Conservation (phyloP, 2,113 vertebrate genomes). For the Chinchilla lanigera region DNA sequence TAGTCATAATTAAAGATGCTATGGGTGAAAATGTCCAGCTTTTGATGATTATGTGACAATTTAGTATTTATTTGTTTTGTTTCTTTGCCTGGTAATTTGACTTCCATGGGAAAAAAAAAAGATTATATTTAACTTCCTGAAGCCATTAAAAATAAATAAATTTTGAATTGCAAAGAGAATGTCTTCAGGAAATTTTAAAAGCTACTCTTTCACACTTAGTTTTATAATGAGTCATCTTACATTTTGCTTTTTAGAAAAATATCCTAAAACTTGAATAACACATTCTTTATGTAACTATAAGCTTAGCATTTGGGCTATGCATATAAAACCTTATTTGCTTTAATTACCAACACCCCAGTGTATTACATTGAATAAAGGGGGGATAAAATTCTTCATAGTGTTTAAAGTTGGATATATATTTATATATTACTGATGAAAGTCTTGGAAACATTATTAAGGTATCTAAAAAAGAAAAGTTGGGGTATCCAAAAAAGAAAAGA, state of each 20-base stretch:
- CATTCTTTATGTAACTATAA: neutral
- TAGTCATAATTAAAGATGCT: neutral
- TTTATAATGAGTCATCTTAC: neutral
- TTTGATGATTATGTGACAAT: neutral
- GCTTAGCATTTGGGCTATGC: neutral
- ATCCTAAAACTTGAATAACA: neutral
- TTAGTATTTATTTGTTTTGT: neutral
- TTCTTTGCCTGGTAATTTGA: neutral
- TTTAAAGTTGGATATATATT: neutral
- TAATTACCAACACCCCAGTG: neutral
- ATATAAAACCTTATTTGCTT: neutral
- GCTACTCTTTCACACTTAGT: neutral
- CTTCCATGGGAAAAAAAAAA: neutral
- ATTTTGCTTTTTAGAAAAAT: neutral
- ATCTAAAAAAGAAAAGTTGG: neutral
- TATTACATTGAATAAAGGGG: neutral
- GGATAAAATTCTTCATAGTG: neutral
- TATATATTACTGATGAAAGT: neutral
- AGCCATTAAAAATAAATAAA: constrained; percentile 11
- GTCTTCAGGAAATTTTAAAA: constrained; percentile 5
- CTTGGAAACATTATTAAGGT: neutral
- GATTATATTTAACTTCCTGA: neutral
- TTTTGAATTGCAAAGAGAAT: neutral
- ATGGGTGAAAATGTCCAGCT: neutral
- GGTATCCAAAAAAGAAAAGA: neutral